Percentiles rank a stretch among this genome's conserved stretches.
Conservation (phyloP, 2,113 vertebrate genomes). For the Eptatretus burgeri region DNA sequence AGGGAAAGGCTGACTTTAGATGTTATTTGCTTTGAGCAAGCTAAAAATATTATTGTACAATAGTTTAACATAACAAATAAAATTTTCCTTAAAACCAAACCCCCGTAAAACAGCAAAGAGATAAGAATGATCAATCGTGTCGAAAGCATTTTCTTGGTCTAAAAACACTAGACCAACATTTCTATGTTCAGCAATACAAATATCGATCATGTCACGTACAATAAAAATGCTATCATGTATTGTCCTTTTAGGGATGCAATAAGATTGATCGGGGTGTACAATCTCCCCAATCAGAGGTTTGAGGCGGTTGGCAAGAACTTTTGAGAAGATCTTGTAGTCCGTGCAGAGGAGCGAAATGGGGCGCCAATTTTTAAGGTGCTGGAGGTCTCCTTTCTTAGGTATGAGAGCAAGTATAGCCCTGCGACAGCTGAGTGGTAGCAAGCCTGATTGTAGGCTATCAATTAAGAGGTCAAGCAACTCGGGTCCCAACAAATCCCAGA, state of each 20-base stretch:
- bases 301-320: conserved; percentile 3
- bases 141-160: conserved; percentile 7
- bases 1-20: background rate
- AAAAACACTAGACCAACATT: background rate
- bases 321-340: conserved; percentile 5
- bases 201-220: background rate
- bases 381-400: conserved; percentile 8
- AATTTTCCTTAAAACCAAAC: background rate
- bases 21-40: too few relatives aligned
- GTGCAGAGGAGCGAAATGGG: conserved; percentile 5
- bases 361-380: background rate
- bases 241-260: conserved; percentile 5
- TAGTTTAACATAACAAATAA: background rate
- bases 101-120: background rate
- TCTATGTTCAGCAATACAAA: too few relatives aligned
- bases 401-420: conserved; percentile 6
- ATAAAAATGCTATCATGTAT: conserved; percentile 6
- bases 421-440: background rate
- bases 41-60: conserved; percentile 6
- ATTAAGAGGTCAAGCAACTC: background rate
- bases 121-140: background rate
- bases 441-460: background rate
- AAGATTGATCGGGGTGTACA: conserved; percentile 2
- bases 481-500: background rate
- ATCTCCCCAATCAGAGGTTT: background rate